Evolutionary conservation across 2,113 vertebrate genomes (phyloP).

Genomic region (Speoplatyrhinus poulsoni): DNA sequence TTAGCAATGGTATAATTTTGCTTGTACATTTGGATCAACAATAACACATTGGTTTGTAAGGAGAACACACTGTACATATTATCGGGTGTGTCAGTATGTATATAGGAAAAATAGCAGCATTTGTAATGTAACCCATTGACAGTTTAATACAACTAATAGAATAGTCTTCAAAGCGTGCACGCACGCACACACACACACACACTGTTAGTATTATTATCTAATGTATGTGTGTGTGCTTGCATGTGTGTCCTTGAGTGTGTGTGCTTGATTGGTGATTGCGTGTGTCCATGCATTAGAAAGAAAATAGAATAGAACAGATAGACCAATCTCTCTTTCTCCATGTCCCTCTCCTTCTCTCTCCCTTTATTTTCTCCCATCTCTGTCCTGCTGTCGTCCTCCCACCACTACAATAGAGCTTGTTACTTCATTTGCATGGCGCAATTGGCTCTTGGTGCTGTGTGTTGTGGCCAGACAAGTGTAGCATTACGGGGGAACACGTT

Average conservation of each 20-base stretch:
- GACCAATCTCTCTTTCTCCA: slow-evolving; percentile 54
- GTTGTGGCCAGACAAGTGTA: slow-evolving; percentile 95
- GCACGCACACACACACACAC: slow-evolving; percentile 5
- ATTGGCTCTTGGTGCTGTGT: slow-evolving; percentile 90
- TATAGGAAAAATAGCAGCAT: no score
- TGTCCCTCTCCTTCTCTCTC: slow-evolving; percentile 4
- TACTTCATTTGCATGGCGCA: slow-evolving; percentile 96
- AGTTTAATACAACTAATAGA: no score
- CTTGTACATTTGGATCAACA: no score
- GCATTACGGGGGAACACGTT: slow-evolving; percentile 91
- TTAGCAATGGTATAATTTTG: no score
- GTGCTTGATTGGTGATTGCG: slow-evolving; percentile 6
- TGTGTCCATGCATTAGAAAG: slow-evolving; percentile 45
- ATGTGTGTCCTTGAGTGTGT: slow-evolving; percentile 9
- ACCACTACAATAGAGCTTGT: slow-evolving; percentile 79
- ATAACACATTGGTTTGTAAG: no score
- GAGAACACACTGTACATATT: no score
- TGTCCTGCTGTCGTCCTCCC: background rate
- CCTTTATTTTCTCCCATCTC: background rate
- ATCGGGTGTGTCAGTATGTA: no score
- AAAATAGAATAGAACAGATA: slow-evolving; percentile 75
- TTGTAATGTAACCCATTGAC: no score
- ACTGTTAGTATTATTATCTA: slow-evolving; percentile 25
- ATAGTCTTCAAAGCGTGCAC: background rate
- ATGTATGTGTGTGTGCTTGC: slow-evolving; percentile 7